Conservation (phyloP, 2,888 invertebrate genomes). For the Acleris literana region DNA sequence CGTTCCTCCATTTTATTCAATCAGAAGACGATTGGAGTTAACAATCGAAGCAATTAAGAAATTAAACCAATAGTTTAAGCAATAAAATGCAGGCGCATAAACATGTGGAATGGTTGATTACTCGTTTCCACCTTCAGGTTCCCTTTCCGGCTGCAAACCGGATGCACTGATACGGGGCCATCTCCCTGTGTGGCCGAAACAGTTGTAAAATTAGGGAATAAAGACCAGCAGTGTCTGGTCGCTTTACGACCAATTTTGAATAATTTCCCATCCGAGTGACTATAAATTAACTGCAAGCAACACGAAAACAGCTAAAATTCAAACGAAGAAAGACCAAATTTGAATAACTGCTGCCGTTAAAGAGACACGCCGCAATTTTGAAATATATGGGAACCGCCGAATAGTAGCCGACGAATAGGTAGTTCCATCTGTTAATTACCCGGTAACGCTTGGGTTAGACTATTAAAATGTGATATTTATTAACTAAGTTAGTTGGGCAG, state of each 20-base stretch:
- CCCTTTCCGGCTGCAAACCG: slow-evolving; percentile 4
- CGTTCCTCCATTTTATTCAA: no score
- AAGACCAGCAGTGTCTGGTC: neutral
- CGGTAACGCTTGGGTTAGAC: slow-evolving; percentile 12
- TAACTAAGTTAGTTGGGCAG: slow-evolving; percentile 15
- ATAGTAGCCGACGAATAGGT: slow-evolving; percentile 17
- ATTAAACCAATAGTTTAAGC: no score
- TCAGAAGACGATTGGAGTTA: no score
- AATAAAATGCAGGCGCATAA: no score
- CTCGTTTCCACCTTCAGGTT: neutral
- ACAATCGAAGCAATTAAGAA: no score
- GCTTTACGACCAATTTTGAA: slow-evolving; percentile 28
- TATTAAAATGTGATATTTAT: slow-evolving; percentile 31
- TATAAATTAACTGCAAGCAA: slow-evolving; percentile 11
- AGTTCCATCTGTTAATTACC: slow-evolving; percentile 20
- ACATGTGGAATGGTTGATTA: neutral
- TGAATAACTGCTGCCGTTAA: neutral
- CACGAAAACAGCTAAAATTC: neutral
- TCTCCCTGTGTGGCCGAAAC: slow-evolving; percentile 23
- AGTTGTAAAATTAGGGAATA: neutral
- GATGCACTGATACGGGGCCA: neutral
- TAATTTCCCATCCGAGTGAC: slow-evolving; percentile 19
- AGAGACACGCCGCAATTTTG: slow-evolving; percentile 6
- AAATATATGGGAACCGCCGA: slow-evolving; percentile 21
- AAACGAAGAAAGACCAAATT: neutral